Evolutionary conservation across 2,113 vertebrate genomes (phyloP).

Genomic region (Ranitomeya variabilis): DNA sequence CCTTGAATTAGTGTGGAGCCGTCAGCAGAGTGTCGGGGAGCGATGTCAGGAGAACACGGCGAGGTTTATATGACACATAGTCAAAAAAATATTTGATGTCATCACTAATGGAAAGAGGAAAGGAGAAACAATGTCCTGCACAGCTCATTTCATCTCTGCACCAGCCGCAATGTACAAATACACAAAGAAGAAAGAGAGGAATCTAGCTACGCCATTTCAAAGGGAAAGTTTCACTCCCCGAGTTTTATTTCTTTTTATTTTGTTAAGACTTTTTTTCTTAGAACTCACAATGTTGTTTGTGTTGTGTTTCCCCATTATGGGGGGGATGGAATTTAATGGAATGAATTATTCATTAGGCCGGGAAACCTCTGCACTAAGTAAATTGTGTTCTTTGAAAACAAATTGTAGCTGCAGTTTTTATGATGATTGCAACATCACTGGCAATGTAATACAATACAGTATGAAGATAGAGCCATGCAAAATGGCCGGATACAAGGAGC

Average conservation of each 20-base stretch:
- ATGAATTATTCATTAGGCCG: constrained; percentile 39
- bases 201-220: neutral
- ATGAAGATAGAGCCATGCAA: neutral
- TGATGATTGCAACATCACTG: neutral
- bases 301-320: constrained; percentile 5
- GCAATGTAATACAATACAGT: neutral
- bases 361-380: neutral
- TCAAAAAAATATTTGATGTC: constrained; percentile 45
- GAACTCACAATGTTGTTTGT: constrained; percentile 19
- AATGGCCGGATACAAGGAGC: neutral
- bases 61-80: constrained; percentile 40
- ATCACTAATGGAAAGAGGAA: constrained; percentile 36
- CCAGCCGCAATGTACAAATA: constrained; percentile 29
- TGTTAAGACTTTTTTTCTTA: neutral
- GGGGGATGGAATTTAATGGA: constrained; percentile 19
- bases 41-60: constrained; percentile 36
- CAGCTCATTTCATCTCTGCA: constrained; percentile 37
- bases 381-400: constrained; percentile 17
- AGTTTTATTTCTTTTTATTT: constrained; percentile 4
- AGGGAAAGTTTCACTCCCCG: constrained; percentile 1
- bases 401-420: constrained; percentile 24
- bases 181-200: constrained; percentile 24
- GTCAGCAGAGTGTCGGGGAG: neutral
- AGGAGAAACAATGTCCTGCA: constrained; percentile 6
- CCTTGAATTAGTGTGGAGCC: constrained; percentile 31